Evolutionary conservation across 2,113 vertebrate genomes (phyloP).

Genomic region (Poecile atricapillus): DNA sequence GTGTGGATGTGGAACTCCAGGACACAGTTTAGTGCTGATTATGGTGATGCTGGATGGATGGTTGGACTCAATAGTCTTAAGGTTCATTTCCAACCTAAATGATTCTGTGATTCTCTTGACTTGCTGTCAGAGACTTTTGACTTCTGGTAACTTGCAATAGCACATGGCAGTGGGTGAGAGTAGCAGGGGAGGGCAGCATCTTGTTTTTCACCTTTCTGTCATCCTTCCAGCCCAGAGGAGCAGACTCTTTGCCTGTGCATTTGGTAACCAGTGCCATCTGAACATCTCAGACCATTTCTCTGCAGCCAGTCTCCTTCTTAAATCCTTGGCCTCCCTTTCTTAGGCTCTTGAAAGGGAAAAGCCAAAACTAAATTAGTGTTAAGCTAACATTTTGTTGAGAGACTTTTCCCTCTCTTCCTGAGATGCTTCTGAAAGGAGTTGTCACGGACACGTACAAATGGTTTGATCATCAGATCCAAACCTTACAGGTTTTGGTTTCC

Average conservation of each 20-base stretch:
- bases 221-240: neutral
- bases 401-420: neutral
- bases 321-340: neutral
- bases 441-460: rapidly evolving
- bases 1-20: no score
- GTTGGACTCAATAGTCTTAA: neutral
- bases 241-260: rapidly evolving
- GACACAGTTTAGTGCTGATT: neutral
- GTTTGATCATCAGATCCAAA: neutral
- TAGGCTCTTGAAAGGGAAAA: neutral
- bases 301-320: neutral
- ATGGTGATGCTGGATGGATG: neutral
- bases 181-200: neutral
- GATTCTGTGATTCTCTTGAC: neutral
- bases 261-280: neutral
- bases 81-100: neutral
- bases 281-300: neutral
- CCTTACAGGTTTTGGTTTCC: neutral
- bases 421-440: neutral
- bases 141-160: neutral
- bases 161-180: neutral
- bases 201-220: neutral
- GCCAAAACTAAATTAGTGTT: neutral
- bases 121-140: neutral
- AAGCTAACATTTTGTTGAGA: neutral